Conservation (phyloP, 1,140 invertebrate genomes). For the Caenorhabditis latens region DNA sequence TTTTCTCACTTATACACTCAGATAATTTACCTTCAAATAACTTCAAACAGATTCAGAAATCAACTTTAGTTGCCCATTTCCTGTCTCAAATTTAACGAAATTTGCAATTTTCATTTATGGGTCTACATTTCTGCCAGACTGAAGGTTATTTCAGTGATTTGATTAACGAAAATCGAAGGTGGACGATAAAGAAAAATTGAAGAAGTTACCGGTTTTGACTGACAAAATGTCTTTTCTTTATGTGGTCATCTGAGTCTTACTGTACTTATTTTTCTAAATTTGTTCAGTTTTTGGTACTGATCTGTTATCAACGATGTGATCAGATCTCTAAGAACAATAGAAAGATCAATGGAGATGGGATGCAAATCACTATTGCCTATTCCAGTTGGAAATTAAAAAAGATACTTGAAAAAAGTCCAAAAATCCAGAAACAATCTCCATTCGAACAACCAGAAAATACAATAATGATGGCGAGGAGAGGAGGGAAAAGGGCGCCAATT, state of each 20-base stretch:
- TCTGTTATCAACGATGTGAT: background rate
- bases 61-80: too few species aligned
- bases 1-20: too few species aligned
- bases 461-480: background rate
- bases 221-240: background rate
- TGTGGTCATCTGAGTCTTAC: constrained; percentile 42
- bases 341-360: too few species aligned
- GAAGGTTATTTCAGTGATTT: constrained; percentile 47
- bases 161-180: constrained; percentile 2
- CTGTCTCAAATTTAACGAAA: background rate
- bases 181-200: background rate
- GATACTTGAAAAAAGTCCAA: background rate
- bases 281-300: background rate
- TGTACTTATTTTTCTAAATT: constrained; percentile 12
- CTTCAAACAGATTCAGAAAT: too few species aligned
- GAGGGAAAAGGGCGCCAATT: constrained; percentile 40
- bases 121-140: background rate
- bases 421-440: background rate
- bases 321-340: too few species aligned
- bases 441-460: background rate
- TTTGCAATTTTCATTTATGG: background rate
- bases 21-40: too few species aligned
- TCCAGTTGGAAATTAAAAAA: too few species aligned
- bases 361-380: too few species aligned
- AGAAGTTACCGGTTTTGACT: constrained; percentile 20